Evolutionary conservation across 2,113 vertebrate genomes (phyloP).

Genomic region (Antigone vipio): DNA sequence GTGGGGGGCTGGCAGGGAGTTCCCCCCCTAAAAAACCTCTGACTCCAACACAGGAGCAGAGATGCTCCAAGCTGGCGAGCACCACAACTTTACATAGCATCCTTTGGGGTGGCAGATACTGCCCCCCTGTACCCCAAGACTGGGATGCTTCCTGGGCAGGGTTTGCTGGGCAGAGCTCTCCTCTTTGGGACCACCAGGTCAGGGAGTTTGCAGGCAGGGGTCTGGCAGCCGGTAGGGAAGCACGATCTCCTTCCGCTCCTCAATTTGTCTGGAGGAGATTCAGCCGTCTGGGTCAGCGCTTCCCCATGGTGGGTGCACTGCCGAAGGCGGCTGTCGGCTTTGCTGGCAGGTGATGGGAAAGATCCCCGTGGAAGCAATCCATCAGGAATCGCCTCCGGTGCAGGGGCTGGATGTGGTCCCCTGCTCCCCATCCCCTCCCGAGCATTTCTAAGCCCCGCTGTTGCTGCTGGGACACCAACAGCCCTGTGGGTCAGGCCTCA

Average conservation of each 20-base stretch:
- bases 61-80: background rate
- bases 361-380: background rate
- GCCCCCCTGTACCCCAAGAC: accelerated
- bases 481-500: background rate
- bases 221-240: background rate
- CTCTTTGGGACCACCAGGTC: background rate
- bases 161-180: background rate
- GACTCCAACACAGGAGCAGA: background rate
- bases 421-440: background rate
- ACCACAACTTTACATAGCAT: background rate
- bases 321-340: background rate
- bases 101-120: background rate
- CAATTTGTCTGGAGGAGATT: background rate
- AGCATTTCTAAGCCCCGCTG: background rate
- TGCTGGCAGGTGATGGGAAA: background rate
- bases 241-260: accelerated
- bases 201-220: background rate
- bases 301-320: background rate
- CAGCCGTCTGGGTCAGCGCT: background rate
- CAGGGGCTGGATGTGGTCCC: background rate
- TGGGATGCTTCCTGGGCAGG: background rate
- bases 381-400: background rate
- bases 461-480: background rate
- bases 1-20: background rate
- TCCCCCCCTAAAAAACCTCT: background rate